Evolutionary conservation across 1,140 invertebrate genomes (phyloP), one percentile per base, ranked within the genome.

Genomic region (Trypoxylus dichotomus): DNA sequence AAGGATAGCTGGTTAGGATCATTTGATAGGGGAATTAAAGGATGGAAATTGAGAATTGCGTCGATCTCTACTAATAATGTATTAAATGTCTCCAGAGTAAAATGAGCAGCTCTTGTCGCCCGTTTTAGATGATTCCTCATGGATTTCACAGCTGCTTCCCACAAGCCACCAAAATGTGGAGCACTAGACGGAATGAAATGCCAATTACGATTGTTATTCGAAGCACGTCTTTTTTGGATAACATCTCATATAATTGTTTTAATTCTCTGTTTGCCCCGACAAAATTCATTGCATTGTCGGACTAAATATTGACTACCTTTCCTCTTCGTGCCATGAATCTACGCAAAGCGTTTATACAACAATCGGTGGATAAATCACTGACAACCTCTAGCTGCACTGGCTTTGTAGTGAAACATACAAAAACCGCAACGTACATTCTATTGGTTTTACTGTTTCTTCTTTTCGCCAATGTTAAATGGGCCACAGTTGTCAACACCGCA

Each of bases 401-500:
- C 32, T 72, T 72, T 8, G 71, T 29, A 1, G 71, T 3, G 0
- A 72, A 29, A 32, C 71, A 72, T 7, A 32, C 24, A 24, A 72
- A 72, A 1, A 72, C 1, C 1, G 32, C 71, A 72, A 72, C 25
- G 19, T 72, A 72, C 32, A 72, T 24, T 32, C 11, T 72, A 11
- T 75, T 78, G 5, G 74, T 74, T 76, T 58, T 60, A 60, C 8
- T 78, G 27, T 72, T 73, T 0, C 71, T 29, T 27, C 29, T 76
- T 75, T 76, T 80, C 54, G 27, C 47, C 60, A 15, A 80, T 8
- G 6, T 37, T 11, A 15, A 73, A 63, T 13, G 80, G 76, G 1
- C 79, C 78, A 54, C 76, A 78, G 58, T 77, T 77, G 54, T 80
- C 79, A 1, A 80, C 25, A 7, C 75, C 78, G 42, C 74, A 76